phyloP scores from a whole-genome alignment of 2,113 vertebrate genomes.

The Crypturellus undulatus region DNA sequence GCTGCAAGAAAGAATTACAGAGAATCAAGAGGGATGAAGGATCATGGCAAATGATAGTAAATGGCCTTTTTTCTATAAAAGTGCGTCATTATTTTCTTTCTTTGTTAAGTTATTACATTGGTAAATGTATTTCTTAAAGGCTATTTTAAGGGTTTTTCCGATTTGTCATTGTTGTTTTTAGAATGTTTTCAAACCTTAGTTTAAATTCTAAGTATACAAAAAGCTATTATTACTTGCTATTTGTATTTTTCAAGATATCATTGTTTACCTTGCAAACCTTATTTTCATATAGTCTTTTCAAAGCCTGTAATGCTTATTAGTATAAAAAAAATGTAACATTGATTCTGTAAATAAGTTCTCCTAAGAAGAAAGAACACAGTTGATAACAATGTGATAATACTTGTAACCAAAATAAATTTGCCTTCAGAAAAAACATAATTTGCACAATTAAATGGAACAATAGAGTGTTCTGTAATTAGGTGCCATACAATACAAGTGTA shows the following conservation, averaged over 20 bases:
- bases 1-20: not conserved
- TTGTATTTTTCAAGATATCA: not conserved
- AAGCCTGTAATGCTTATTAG: not conserved
- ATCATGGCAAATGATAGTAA: not conserved
- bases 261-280: slow-evolving; percentile 37
- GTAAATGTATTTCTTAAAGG: not conserved
- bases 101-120: not conserved
- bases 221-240: not conserved
- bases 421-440: slow-evolving; percentile 38
- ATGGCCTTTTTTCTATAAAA: not conserved
- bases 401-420: slow-evolving; percentile 40
- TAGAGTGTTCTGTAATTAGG: slow-evolving; percentile 71
- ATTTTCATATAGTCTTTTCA: slow-evolving; percentile 61
- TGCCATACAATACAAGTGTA: slow-evolving; percentile 64
- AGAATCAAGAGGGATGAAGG: not conserved
- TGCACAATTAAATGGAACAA: slow-evolving; percentile 68
- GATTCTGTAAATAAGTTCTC: not conserved
- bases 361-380: not conserved
- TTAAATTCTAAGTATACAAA: not conserved
- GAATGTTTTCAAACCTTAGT: not conserved
- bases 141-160: not conserved
- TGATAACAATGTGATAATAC: slow-evolving; percentile 58
- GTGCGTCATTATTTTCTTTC: not conserved
- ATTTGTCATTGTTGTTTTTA: not conserved
- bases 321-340: not conserved